A percentile compares a stretch with the other conserved stretches of the same genome.
Conservation (phyloP, 2,888 invertebrate species). For the Mylabris sibirica region DNA sequence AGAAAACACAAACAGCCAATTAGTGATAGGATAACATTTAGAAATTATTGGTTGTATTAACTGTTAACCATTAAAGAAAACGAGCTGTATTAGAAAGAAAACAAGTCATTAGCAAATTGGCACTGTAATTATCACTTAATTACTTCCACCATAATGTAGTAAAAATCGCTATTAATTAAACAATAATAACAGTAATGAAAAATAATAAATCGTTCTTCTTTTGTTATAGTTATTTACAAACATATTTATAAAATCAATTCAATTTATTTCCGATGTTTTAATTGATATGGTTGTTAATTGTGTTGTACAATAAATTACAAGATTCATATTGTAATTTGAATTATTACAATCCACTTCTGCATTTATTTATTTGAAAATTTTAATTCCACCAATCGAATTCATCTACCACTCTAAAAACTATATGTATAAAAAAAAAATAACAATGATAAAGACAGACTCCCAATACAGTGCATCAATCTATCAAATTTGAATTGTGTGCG, state of each 20-base stretch:
- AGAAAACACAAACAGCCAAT: not conserved
- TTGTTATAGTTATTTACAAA: not conserved
- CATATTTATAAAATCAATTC: not conserved
- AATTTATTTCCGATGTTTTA: not conserved
- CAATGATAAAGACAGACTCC: not conserved
- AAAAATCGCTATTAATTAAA: not conserved
- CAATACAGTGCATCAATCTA: slow-evolving; percentile 2
- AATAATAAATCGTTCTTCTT: not conserved
- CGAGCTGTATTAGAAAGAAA: not conserved
- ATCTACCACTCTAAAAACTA: not conserved
- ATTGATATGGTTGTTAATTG: slow-evolving; percentile 6
- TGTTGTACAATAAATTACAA: not conserved
- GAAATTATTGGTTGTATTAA: not conserved
- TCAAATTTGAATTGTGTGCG: slow-evolving; percentile 17
- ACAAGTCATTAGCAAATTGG: slow-evolving; percentile 25
- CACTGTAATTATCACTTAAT: slow-evolving; percentile 5
- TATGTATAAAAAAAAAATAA: not conserved
- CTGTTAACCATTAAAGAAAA: not conserved
- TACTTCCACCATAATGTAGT: not conserved
- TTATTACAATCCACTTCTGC: not conserved
- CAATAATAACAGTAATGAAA: not conserved
- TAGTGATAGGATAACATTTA: not conserved
- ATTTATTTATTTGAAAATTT: not conserved
- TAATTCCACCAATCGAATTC: not conserved
- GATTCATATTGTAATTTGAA: not conserved